phyloP scores from a whole-genome alignment of 64 coral and sea anemone species.

The Cladopsammia gracilis region DNA sequence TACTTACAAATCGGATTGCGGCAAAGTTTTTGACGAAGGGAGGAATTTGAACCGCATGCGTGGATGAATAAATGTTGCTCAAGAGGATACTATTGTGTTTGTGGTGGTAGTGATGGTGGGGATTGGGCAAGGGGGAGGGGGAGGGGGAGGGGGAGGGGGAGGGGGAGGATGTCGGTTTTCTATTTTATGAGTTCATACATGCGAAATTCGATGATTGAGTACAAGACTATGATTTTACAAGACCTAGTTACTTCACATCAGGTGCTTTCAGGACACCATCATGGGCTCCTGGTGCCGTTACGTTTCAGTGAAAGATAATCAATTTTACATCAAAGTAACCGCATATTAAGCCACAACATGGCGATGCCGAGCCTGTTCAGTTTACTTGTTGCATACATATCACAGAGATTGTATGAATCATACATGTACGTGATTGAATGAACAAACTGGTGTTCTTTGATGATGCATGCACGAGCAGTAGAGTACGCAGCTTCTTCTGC shows the following conservation, averaged over 20 bases:
- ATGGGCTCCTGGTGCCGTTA: not conserved
- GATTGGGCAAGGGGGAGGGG: too few relatives aligned
- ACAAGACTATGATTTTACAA: slow-evolving; percentile 24
- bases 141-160: too few relatives aligned
- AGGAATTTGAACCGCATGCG: too few relatives aligned
- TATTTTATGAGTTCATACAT: slow-evolving; percentile 9
- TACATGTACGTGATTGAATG: slow-evolving; percentile 53
- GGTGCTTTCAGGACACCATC: too few relatives aligned
- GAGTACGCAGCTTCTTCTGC: too few relatives aligned
- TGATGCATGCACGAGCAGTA: not conserved
- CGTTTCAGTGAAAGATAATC: slow-evolving; percentile 12
- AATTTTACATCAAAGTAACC: slow-evolving; percentile 1
- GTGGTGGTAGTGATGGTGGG: too few relatives aligned
- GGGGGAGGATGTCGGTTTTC: not conserved
- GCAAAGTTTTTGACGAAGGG: too few relatives aligned
- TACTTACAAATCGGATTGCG: too few relatives aligned
- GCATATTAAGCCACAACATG: slow-evolving; percentile 37
- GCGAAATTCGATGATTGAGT: too few relatives aligned
- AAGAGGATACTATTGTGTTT: too few relatives aligned
- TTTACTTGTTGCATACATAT: slow-evolving; percentile 29
- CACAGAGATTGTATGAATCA: slow-evolving; percentile 8
- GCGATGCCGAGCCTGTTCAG: slow-evolving; percentile 18
- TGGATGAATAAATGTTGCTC: too few relatives aligned
- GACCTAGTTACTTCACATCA: slow-evolving; percentile 18
- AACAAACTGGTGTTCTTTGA: slow-evolving; percentile 29